Percentiles rank a stretch among this genome's conserved stretches.
phyloP scores from a whole-genome alignment of 2,888 invertebrate species.

The Macrophya alboannulata region DNA sequence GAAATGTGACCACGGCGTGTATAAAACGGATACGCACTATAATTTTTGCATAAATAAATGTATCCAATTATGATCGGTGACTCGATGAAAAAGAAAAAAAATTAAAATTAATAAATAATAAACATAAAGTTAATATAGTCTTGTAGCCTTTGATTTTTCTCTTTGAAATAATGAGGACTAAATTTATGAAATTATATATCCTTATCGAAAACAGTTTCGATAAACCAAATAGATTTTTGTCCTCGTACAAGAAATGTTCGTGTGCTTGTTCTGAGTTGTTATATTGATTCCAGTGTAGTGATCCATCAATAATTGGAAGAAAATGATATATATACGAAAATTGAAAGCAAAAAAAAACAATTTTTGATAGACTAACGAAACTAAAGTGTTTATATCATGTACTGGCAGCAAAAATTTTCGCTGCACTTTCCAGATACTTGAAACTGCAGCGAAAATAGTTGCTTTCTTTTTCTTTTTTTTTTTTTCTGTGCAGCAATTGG shows the following conservation, averaged over 20 bases:
- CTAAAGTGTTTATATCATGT: not conserved
- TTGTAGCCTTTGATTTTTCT: not conserved
- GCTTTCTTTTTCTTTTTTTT: not conserved
- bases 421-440: not conserved
- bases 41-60: constrained; percentile 7
- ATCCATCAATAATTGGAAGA: not conserved
- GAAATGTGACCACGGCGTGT: not conserved
- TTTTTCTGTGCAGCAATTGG: not conserved
- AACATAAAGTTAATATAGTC: not conserved
- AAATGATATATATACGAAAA: not conserved
- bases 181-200: not conserved
- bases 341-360: not conserved
- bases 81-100: not conserved
- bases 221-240: not conserved
- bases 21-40: not conserved
- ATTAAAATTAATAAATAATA: too few species aligned
- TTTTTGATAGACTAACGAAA: not conserved
- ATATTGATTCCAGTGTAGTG: not conserved
- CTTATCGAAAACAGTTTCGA: not conserved
- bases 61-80: constrained; percentile 13
- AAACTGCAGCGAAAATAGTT: not conserved
- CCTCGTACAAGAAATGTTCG: not conserved
- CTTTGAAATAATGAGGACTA: not conserved
- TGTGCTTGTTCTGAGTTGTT: not conserved
- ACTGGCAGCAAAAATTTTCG: not conserved